Conservation (phyloP, 1,140 invertebrate genomes). For the Macrostomum lignano region DNA sequence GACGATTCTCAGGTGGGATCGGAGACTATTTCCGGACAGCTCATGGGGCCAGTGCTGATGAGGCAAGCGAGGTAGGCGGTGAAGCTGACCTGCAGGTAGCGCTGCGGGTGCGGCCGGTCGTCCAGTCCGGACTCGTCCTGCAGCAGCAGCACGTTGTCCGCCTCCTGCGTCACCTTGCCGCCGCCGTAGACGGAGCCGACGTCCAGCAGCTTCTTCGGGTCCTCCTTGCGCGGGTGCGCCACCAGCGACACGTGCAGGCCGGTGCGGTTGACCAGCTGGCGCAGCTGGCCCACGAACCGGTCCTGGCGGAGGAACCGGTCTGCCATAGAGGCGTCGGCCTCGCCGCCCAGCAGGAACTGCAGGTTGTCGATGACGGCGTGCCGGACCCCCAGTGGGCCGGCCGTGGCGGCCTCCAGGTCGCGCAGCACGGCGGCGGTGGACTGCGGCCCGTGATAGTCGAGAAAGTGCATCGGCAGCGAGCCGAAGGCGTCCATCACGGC, state of each 20-base stretch:
- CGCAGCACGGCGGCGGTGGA: no score
- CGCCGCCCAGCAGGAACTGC: constrained; percentile 84
- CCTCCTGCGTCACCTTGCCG: constrained; percentile 78
- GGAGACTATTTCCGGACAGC: no score
- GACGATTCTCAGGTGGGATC: no score
- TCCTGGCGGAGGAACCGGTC: constrained; percentile 71
- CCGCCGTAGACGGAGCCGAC: constrained; percentile 61
- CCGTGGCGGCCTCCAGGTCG: constrained; percentile 1
- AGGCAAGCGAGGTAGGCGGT: no score
- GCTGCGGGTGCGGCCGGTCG: no score
- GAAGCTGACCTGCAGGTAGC: no score
- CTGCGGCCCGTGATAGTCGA: no score
- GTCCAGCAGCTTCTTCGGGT: constrained; percentile 38
- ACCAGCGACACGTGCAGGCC: constrained; percentile 87
- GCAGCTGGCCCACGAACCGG: constrained; percentile 50
- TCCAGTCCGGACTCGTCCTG: no score
- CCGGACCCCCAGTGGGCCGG: constrained; percentile 11
- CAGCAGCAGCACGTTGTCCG: constrained; percentile 78
- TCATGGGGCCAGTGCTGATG: no score
- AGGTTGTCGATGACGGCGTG: constrained; percentile 94
- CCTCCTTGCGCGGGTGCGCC: constrained; percentile 79
- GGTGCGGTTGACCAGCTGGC: constrained; percentile 58
- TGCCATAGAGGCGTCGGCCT: constrained; percentile 31
- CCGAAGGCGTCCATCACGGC: no score
- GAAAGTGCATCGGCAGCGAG: no score